Base-by-base conservation (phyloP, 2,888 invertebrate genomes). In the Phyllotreta striolata region DNA sequence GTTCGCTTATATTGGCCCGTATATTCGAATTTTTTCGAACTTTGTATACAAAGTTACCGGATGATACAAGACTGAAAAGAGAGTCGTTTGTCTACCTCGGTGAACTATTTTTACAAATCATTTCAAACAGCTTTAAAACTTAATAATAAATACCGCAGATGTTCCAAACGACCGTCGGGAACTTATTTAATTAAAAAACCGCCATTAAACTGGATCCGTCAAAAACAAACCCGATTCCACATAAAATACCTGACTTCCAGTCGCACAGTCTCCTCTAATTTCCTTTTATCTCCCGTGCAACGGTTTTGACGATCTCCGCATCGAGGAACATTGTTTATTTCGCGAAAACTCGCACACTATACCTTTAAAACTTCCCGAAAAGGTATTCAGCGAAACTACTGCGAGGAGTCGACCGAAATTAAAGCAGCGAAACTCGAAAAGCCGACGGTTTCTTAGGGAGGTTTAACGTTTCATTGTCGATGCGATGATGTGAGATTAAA, bases 251-350 rank as follows among this genome's bases (percentile, higher is more conserved):
- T 47, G 14, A 47, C 9, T 14, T 47, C 34, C 24, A 24, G 24
- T 24, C 24, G 24, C 24, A 24, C 2, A 47, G 47, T 47, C n/a
- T 14, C 34, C 47, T 47, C 24, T 6, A 8, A 34, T 34, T 34
- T 47, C 47, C 14, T 14, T n/a, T 47, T 47, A 34, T 9, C 34
- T 9, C n/a, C 13, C 34, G 47, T 47, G 47, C 47, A 47, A 12
- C 47, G 47, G 47, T 47, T 47, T 24, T 47, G 24, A 24, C 34
- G 47, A 47, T 47, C 47, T 47, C 47, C 14, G 47, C 47, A 47
- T 47, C 47, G 47, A 14, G 24, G 47, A 24, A 47, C n/a, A 47
- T 47, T 47, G 24, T 47, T 47, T 47, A 47, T 34, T 47, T 14
- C 47, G 10, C 34, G 24, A 47, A 47, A 47, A 47, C 47, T 47